Evolutionary conservation across 2,797 vertebrate species (phyloP).

Genomic region (Ispidina picta): DNA sequence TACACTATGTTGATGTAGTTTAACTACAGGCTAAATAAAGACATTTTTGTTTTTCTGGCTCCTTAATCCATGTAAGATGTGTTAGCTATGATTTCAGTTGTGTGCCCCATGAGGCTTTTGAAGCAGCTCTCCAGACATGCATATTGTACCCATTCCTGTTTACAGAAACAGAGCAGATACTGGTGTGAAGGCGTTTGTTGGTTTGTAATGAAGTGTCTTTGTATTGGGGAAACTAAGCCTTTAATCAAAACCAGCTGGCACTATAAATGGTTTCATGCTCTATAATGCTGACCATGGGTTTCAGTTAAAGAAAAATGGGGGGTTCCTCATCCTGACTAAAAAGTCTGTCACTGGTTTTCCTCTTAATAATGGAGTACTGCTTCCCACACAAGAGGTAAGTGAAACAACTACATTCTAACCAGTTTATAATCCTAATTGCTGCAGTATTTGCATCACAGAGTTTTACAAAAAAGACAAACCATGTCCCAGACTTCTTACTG

Average conservation of each 20-base stretch:
- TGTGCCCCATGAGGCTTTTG: neutral
- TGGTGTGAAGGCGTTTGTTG: neutral
- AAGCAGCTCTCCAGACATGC: neutral
- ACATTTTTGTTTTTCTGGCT: slow-evolving; percentile 29
- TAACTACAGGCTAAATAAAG: slow-evolving; percentile 39
- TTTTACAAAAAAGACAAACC: neutral
- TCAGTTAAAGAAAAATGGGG: neutral
- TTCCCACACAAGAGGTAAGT: neutral
- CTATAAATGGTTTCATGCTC: neutral
- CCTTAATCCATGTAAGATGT: neutral
- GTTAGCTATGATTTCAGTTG: slow-evolving; percentile 24
- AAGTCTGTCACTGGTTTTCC: neutral
- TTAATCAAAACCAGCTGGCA: slow-evolving; percentile 36
- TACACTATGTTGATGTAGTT: slow-evolving; percentile 27
- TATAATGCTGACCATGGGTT: neutral
- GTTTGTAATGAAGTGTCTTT: slow-evolving; percentile 16
- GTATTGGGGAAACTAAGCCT: slow-evolving; percentile 12
- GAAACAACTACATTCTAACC: neutral
- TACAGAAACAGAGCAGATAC: neutral
- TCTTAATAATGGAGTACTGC: neutral
- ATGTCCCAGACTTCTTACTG: neutral
- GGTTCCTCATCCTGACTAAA: neutral
- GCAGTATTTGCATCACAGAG: neutral
- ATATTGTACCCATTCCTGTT: neutral
- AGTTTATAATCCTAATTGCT: neutral